phyloP scores from a whole-genome alignment of 1,140 invertebrate species.

The Lasioglossum albipes region DNA sequence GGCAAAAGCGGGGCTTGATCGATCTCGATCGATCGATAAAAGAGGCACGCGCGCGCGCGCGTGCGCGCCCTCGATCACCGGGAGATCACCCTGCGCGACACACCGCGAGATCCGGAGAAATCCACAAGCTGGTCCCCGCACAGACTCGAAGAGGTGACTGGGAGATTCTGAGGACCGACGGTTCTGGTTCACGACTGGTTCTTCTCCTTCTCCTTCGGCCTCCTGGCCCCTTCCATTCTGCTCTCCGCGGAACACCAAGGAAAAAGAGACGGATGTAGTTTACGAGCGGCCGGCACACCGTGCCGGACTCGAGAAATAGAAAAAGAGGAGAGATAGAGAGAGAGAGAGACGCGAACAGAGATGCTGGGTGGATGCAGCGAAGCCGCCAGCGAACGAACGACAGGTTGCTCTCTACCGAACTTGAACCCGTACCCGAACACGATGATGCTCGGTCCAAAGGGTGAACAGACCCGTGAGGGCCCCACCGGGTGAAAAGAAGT shows the following conservation, averaged over 20 bases:
- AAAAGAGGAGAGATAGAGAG: slow-evolving; percentile 3
- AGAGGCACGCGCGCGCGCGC: not conserved
- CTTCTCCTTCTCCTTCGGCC: slow-evolving; percentile 66
- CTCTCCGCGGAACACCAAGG: slow-evolving; percentile 25
- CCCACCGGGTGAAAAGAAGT: slow-evolving; percentile 50
- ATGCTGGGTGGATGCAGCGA: slow-evolving; percentile 41
- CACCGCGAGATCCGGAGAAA: slow-evolving; percentile 45
- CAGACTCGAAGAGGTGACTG: slow-evolving; percentile 65
- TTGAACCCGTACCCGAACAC: too few relatives aligned
- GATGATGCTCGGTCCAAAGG: not conserved
- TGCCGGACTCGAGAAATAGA: slow-evolving; percentile 5
- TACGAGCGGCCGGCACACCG: not conserved
- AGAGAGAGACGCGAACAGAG: slow-evolving; percentile 9
- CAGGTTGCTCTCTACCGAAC: slow-evolving; percentile 44
- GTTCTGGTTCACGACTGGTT: slow-evolving; percentile 68
- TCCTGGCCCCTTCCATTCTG: slow-evolving; percentile 60
- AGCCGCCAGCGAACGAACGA: slow-evolving; percentile 23
- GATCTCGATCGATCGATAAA: not conserved
- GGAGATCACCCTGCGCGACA: not conserved
- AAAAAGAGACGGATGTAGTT: slow-evolving; percentile 48
- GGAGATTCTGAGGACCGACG: slow-evolving; percentile 67
- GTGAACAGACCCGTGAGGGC: slow-evolving; percentile 23
- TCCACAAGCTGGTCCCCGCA: slow-evolving; percentile 52
- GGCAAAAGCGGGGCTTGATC: too few relatives aligned
- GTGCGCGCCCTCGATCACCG: too few relatives aligned